Percentiles rank a stretch among this genome's conserved stretches.
phyloP scores from a whole-genome alignment of 2,888 invertebrate genomes.

The Terebella lapidaria region DNA sequence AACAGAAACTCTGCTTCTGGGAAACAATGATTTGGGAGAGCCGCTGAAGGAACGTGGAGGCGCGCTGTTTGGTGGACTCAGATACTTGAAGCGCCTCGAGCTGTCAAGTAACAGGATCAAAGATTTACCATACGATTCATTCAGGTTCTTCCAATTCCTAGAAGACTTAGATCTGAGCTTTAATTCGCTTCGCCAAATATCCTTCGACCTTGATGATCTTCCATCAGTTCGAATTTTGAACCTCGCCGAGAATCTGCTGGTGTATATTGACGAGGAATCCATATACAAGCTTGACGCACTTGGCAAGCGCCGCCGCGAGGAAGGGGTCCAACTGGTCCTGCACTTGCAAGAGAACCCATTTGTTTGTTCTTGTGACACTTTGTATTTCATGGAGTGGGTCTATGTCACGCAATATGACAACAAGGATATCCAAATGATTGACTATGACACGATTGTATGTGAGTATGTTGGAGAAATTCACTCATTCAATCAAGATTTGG shows the following conservation, averaged over 20 bases:
- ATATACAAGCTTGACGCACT: neutral
- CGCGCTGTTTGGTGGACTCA: too few relatives aligned
- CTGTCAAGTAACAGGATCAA: neutral
- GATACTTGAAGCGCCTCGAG: neutral
- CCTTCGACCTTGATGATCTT: neutral
- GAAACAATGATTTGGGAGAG: too few relatives aligned
- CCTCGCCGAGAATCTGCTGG: neutral
- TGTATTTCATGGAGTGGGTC: neutral
- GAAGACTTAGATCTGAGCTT: neutral
- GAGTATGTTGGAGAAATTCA: neutral
- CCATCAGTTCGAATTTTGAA: neutral
- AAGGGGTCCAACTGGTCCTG: too few relatives aligned
- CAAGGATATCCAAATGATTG: too few relatives aligned
- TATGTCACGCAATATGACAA: too few relatives aligned
- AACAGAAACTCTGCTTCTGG: too few relatives aligned
- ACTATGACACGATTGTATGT: too few relatives aligned
- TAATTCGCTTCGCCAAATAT: neutral
- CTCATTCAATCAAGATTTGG: neutral
- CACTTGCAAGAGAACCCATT: too few relatives aligned
- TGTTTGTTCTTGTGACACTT: too few relatives aligned
- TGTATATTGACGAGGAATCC: neutral
- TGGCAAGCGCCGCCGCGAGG: neutral
- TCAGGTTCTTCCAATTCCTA: neutral
- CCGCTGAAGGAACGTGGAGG: too few relatives aligned
- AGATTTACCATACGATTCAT: neutral